phyloP scores from a whole-genome alignment of 2,113 vertebrate genomes.

The Thomomys bottae region DNA sequence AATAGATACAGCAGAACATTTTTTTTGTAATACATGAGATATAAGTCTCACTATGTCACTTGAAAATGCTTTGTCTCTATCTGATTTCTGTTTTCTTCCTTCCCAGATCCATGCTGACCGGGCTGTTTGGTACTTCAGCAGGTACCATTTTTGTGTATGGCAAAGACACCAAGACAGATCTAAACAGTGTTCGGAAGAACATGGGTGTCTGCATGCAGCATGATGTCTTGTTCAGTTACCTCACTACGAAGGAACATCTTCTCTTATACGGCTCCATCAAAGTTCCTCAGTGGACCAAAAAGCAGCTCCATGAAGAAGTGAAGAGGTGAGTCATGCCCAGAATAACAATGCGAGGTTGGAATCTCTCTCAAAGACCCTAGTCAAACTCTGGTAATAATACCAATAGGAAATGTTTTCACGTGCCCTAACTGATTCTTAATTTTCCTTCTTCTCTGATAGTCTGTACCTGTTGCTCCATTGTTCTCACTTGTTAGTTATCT shows the following conservation, averaged over 20 bases:
- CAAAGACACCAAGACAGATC: conserved; percentile 90
- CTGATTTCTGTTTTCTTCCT: background rate
- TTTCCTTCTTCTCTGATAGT: background rate
- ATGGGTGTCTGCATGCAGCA: conserved; percentile 99
- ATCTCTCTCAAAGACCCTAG: background rate
- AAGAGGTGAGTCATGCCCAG: conserved; percentile 85
- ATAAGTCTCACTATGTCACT: background rate
- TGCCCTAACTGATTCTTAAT: background rate
- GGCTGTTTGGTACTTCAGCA: conserved; percentile 91
- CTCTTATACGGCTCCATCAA: conserved; percentile 96
- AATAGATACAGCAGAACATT: background rate
- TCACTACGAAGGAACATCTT: conserved; percentile 95
- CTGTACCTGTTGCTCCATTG: background rate
- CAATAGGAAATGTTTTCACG: background rate
- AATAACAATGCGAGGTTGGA: background rate
- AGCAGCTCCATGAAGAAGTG: conserved; percentile 91
- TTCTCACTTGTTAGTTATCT: background rate
- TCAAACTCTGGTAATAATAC: background rate
- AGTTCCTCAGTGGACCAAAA: conserved; percentile 91
- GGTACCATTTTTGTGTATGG: conserved; percentile 94
- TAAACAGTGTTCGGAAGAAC: conserved; percentile 88
- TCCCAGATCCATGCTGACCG: conserved; percentile 95
- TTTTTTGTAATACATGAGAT: background rate
- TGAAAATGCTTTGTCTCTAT: background rate
- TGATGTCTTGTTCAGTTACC: conserved; percentile 94